These are phyloP conservation scores for Oscheius sp. DNA, from an alignment of 2,888 invertebrate genomes.

Conservation along the genomic window DNA sequence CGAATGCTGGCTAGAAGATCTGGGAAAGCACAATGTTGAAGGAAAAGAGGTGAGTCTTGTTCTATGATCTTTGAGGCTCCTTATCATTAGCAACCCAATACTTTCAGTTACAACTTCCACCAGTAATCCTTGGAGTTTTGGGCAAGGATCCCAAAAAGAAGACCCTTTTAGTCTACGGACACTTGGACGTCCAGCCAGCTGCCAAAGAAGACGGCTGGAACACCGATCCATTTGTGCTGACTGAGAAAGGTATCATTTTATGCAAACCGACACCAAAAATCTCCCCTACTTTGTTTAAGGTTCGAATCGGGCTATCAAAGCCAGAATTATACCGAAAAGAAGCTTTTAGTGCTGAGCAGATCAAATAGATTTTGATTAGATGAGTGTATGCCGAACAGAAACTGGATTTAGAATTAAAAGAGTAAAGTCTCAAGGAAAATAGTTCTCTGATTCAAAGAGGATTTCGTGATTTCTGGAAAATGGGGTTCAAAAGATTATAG, in stretches of 20 bases:
- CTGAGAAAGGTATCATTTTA: constrained; percentile 78
- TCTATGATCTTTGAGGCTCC: not conserved
- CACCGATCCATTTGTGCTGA: constrained; percentile 90
- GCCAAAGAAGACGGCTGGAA: constrained; percentile 83
- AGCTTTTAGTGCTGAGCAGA: too few relatives aligned
- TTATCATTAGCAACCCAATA: not conserved
- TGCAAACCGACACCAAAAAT: too few relatives aligned
- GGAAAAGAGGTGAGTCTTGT: constrained; percentile 47
- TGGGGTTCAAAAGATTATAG: too few relatives aligned
- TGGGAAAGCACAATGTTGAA: constrained; percentile 53
- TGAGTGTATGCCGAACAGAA: not conserved
- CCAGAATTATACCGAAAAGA: too few relatives aligned
- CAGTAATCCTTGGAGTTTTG: constrained; percentile 64
- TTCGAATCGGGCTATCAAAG: too few relatives aligned
- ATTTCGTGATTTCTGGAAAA: too few relatives aligned
- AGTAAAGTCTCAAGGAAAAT: not conserved
- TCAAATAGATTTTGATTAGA: too few relatives aligned
- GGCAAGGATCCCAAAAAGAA: constrained; percentile 88
- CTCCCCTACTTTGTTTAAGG: not conserved
- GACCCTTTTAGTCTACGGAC: constrained; percentile 93
- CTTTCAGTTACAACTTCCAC: constrained; percentile 59
- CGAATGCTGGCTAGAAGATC: constrained; percentile 46
- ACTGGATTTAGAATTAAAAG: not conserved
- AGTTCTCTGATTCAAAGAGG: too few relatives aligned
- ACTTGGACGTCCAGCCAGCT: constrained; percentile 75